These are phyloP conservation scores for Antennarius maculatus DNA, from an alignment of 2,797 vertebrate species.

Conservation along the genomic window DNA sequence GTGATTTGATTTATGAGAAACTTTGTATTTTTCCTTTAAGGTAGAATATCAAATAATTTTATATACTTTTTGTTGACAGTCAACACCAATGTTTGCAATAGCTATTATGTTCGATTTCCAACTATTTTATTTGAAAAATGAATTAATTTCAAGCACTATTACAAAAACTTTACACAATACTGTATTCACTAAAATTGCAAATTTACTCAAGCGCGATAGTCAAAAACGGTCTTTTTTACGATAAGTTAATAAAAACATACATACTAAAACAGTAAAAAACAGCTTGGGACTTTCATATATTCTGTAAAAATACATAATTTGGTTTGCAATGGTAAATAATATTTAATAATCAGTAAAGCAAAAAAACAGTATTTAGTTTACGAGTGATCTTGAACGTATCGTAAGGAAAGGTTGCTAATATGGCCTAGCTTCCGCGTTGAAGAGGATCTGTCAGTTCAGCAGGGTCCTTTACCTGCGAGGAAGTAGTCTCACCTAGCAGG, in stretches of 20 bases:
- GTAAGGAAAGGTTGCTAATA: conserved; percentile 13
- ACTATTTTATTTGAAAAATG: too few relatives aligned
- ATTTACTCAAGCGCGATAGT: too few relatives aligned
- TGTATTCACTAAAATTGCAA: too few relatives aligned
- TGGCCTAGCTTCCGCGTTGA: conserved; percentile 28
- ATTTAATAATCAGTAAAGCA: not conserved
- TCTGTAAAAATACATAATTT: not conserved
- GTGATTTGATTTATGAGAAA: not conserved
- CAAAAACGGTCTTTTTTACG: too few relatives aligned
- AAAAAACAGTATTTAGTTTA: not conserved
- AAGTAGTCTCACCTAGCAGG: not conserved
- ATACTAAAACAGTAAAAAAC: too few relatives aligned
- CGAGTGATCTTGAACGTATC: conserved; percentile 44
- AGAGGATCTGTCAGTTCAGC: not conserved
- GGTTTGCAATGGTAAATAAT: not conserved
- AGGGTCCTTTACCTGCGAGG: conserved; percentile 15
- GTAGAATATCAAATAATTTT: too few relatives aligned
- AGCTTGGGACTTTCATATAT: too few relatives aligned
- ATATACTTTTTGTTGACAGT: too few relatives aligned
- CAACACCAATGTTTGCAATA: not conserved
- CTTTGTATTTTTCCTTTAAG: not conserved
- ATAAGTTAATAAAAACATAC: too few relatives aligned
- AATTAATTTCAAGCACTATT: too few relatives aligned
- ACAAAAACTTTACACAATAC: too few relatives aligned
- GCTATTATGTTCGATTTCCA: not conserved